These are phyloP conservation scores for Hydractinia symbiolongicarpus DNA, from an alignment of 30 jellyfish, hydroid and myxozoan species.

Conservation along the genomic window DNA sequence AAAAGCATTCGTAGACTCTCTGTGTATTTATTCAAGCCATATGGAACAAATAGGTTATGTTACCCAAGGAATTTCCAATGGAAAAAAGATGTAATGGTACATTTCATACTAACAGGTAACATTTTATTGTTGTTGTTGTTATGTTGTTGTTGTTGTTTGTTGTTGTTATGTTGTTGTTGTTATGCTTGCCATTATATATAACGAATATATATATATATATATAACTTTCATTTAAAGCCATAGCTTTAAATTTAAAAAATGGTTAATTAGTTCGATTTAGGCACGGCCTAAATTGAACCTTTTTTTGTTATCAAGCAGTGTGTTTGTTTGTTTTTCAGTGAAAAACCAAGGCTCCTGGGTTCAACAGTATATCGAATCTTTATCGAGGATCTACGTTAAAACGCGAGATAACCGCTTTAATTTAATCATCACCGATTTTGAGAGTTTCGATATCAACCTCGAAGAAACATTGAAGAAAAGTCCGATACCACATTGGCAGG, in stretches of 20 bases:
- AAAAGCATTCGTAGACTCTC: slow-evolving; percentile 39
- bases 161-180: too few relatives aligned
- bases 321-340: slow-evolving; percentile 29
- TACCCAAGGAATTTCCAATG: slow-evolving; percentile 62
- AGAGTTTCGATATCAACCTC: slow-evolving; percentile 54
- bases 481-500: slow-evolving; percentile 60
- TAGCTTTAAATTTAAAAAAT: too few relatives aligned
- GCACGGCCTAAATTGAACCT: background rate
- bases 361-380: slow-evolving; percentile 64
- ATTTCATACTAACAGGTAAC: slow-evolving; percentile 54
- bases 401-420: slow-evolving; percentile 50
- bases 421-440: slow-evolving; percentile 52
- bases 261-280: background rate
- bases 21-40: slow-evolving; percentile 49
- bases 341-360: slow-evolving; percentile 85
- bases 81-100: slow-evolving; percentile 66
- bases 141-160: background rate
- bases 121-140: background rate
- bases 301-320: background rate
- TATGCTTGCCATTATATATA: too few relatives aligned
- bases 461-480: slow-evolving; percentile 35
- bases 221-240: too few relatives aligned
- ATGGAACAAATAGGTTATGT: slow-evolving; percentile 19
- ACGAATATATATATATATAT: too few relatives aligned
- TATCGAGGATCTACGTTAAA: slow-evolving; percentile 36